These are phyloP conservation scores for Phortica magna DNA, from an alignment of 2,888 invertebrate species.

Conservation along the genomic window DNA sequence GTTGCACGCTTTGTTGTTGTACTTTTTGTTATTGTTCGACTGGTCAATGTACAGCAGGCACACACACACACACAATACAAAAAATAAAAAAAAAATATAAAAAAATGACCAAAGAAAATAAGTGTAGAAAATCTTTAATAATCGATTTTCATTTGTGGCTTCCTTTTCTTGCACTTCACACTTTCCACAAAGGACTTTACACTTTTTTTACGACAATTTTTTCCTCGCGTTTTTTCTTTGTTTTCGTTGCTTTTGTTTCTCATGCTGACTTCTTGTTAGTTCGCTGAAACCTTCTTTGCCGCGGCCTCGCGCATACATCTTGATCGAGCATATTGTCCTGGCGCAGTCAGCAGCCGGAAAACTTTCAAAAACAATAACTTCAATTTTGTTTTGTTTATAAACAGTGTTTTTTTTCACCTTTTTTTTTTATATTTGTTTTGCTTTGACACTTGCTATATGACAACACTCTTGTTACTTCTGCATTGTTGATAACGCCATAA, in stretches of 20 bases:
- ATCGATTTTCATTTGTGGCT: conserved; percentile 55
- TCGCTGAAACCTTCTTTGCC: background rate
- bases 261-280: conserved; percentile 36
- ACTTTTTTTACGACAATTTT: conserved; percentile 34
- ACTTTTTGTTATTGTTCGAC: conserved; percentile 36
- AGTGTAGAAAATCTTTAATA: conserved; percentile 43
- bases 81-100: background rate
- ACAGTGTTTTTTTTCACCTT: conserved; percentile 3
- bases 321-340: conserved; percentile 19
- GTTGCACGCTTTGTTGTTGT: conserved; percentile 37
- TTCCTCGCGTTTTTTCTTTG: conserved; percentile 34
- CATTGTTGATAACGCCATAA: background rate
- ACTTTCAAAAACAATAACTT: conserved; percentile 23
- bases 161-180: conserved; percentile 44
- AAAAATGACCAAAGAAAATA: background rate
- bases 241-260: conserved; percentile 10
- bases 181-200: conserved; percentile 48
- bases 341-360: conserved; percentile 16
- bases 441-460: conserved; percentile 12
- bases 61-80: background rate
- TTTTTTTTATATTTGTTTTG: background rate
- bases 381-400: conserved; percentile 6
- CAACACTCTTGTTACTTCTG: conserved; percentile 35
- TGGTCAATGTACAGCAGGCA: conserved; percentile 25
- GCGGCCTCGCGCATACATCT: background rate